Percentiles rank a stretch among this genome's conserved stretches.
These are phyloP conservation scores for Formicarius rufipectus DNA, from an alignment of 2,113 vertebrate species.

Conservation along the genomic window DNA sequence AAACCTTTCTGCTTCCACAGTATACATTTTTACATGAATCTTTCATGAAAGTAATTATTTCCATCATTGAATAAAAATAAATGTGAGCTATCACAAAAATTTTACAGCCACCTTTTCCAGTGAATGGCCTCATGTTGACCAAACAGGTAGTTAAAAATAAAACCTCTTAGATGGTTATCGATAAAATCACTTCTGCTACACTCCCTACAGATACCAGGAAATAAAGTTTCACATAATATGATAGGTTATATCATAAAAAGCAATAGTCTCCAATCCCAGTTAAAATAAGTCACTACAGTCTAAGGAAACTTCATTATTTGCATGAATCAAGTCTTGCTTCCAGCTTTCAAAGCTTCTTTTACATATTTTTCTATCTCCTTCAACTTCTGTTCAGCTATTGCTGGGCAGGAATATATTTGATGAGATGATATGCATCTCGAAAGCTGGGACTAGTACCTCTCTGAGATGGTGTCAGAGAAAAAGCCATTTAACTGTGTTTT, in stretches of 20 bases:
- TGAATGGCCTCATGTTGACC: neutral
- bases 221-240: neutral
- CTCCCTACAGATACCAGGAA: neutral
- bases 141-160: neutral
- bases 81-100: neutral
- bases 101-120: neutral
- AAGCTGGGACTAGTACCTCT: neutral
- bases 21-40: neutral
- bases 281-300: neutral
- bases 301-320: neutral
- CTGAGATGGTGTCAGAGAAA: neutral
- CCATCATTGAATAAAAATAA: neutral
- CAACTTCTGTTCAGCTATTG: neutral
- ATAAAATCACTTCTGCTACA: neutral
- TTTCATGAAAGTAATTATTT: neutral
- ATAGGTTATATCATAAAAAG: neutral
- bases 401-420: neutral
- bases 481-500: neutral
- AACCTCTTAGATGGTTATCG: neutral
- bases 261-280: neutral
- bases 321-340: neutral
- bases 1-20: neutral
- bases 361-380: neutral
- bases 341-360: neutral
- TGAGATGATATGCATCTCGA: neutral